These are phyloP conservation scores for Chrysolina oricalcia DNA, from an alignment of 2,888 invertebrate genomes.

Conservation along the genomic window DNA sequence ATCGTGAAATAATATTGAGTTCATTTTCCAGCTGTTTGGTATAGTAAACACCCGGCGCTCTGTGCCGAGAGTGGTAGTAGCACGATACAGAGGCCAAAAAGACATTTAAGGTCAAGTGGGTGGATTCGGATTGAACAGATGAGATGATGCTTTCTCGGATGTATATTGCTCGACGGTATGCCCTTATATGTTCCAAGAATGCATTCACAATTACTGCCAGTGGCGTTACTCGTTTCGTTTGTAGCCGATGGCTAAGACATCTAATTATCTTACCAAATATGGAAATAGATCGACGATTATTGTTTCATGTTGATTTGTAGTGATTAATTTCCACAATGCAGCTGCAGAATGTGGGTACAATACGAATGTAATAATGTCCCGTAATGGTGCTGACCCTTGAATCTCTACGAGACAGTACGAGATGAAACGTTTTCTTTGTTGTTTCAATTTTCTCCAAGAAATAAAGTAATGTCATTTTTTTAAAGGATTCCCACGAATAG, in stretches of 20 bases:
- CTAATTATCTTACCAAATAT: slow-evolving; percentile 9
- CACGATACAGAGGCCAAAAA: slow-evolving; percentile 16
- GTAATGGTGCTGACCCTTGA: no score
- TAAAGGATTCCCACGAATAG: no score
- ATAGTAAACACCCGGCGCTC: background rate
- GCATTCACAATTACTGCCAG: slow-evolving; percentile 11
- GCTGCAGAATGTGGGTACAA: background rate
- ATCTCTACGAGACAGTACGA: no score
- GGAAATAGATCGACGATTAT: background rate
- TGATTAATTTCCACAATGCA: slow-evolving; percentile 8
- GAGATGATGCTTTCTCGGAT: slow-evolving; percentile 20
- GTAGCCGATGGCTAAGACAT: background rate
- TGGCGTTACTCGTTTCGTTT: slow-evolving; percentile 16
- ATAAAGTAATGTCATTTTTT: no score
- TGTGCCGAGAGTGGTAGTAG: background rate
- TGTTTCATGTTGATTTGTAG: slow-evolving; percentile 11
- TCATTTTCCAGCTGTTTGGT: background rate
- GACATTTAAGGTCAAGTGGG: slow-evolving; percentile 19
- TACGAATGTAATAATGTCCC: no score
- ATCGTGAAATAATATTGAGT: background rate
- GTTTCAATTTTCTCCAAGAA: no score
- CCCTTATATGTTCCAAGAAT: slow-evolving; percentile 19
- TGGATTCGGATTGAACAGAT: slow-evolving; percentile 20
- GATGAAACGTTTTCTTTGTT: no score
- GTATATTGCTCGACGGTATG: background rate